Evolutionary conservation across 2,113 vertebrate genomes (phyloP), one percentile per base, ranked within the genome.

Genomic region (Butorides virescens): DNA sequence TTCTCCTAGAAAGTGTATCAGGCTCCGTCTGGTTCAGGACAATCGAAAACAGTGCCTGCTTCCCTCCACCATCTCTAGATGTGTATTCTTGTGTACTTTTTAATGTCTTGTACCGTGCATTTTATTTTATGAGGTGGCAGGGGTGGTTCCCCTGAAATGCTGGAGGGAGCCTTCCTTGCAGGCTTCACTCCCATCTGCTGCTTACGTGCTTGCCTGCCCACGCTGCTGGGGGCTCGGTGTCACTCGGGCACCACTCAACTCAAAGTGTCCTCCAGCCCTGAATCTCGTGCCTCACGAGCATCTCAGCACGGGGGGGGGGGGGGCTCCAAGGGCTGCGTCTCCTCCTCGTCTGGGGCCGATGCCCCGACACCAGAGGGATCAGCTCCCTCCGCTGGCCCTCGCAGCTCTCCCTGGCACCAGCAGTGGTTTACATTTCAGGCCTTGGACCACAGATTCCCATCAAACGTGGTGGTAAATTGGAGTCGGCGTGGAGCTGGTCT

Each of bases 291-390:
- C 79, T 47, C 27, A 14, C 27, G 20, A 23, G 22, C 30, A 32
- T 52, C 32, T 13, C 4, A 50, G 39, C n/a, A 19, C 1, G 0
- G 10, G 39, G 0, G 10, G n/a, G n/a, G n/a, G n/a, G 13, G 3
- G 7, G 29, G 27, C 23, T 37, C 55, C 46, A 30, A 50, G 56
- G 46, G 11, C 34, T 70, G 71, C 42, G 15, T 42, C 20, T 72
- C 25, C 36, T 47, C 19, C 53, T 55, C 13, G 5, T 12, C 15
- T 47, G 34, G 25, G 50, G 46, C 50, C 74, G 68, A 27, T 66
- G 47, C 42, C 4, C 3, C 2, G 7, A 30, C 62, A 49, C 22
- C 49, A n/a, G 44, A 71, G 20, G 46, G 5, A 44, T 55, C 52
- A 42, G 9, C n/a, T 74, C 46, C 18, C 15, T 74, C 37, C 32